Evolutionary conservation across 2,888 invertebrate genomes (phyloP).

Genomic region (Tolmerus cingulatus): DNA sequence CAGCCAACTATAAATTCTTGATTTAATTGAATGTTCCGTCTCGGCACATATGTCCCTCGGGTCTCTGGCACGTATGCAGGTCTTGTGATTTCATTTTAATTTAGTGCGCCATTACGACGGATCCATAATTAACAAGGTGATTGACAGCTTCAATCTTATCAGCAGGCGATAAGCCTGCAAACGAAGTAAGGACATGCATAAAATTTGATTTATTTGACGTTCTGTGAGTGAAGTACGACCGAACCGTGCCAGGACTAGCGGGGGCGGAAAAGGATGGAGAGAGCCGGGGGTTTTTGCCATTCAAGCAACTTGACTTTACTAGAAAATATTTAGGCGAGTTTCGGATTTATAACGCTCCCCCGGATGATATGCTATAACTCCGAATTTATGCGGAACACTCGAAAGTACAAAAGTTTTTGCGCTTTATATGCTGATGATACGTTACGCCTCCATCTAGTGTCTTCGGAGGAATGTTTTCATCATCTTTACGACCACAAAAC

Average conservation of each 20-base stretch:
- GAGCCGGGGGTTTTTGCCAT: neutral
- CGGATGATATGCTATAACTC: slow-evolving; percentile 25
- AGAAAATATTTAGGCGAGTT: neutral
- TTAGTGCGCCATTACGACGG: slow-evolving; percentile 6
- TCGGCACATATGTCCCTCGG: neutral
- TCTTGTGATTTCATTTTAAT: slow-evolving; percentile 17
- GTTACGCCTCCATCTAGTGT: slow-evolving; percentile 12
- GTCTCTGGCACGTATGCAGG: neutral
- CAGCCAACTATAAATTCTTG: neutral
- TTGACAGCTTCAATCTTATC: slow-evolving; percentile 37
- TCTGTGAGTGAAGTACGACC: neutral
- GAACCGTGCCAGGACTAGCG: neutral
- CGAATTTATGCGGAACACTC: slow-evolving; percentile 28
- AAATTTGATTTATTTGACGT: slow-evolving; percentile 36
- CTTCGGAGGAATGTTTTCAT: slow-evolving; percentile 8
- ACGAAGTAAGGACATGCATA: slow-evolving; percentile 9
- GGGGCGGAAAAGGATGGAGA: neutral
- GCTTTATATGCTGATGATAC: slow-evolving; percentile 34
- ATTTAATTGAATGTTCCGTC: slow-evolving; percentile 22
- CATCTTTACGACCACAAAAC: neutral
- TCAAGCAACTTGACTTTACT: neutral
- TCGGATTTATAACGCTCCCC: slow-evolving; percentile 6
- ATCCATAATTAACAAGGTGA: slow-evolving; percentile 29
- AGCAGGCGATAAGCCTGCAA: neutral
- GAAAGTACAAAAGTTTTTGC: slow-evolving; percentile 14